Conservation (phyloP, 2,113 vertebrate species). For the Gymnogyps californianus region DNA sequence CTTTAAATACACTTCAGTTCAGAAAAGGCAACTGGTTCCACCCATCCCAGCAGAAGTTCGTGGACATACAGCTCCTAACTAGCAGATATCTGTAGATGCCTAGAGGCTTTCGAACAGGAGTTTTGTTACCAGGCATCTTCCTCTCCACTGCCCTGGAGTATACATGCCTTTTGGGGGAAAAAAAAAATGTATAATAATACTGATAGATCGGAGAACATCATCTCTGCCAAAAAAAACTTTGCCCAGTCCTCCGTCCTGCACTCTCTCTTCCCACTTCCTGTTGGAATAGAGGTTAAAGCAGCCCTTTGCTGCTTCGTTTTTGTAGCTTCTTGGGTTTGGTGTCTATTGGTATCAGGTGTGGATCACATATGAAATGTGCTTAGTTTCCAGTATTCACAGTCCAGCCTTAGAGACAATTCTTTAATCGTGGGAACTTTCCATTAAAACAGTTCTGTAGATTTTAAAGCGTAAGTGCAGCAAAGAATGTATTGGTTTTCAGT, state of each 20-base stretch:
- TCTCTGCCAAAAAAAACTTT: neutral
- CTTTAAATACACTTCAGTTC: neutral
- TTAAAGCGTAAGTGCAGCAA: neutral
- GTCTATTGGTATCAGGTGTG: neutral
- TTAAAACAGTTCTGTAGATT: neutral
- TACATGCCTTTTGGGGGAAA: neutral
- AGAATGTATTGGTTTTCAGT: neutral
- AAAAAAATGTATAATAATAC: too few relatives aligned
- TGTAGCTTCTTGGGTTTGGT: neutral
- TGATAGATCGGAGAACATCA: accelerated
- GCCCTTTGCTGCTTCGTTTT: neutral
- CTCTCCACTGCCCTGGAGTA: neutral
- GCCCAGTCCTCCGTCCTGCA: neutral
- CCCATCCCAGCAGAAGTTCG: neutral
- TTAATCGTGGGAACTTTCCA: neutral
- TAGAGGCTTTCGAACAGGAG: neutral
- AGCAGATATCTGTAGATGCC: neutral
- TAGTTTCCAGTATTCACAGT: neutral
- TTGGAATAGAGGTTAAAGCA: neutral
- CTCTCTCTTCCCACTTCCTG: neutral
- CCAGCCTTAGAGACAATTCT: neutral
- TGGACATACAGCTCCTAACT: neutral
- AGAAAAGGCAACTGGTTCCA: neutral
- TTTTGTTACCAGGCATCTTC: neutral
- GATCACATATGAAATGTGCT: neutral